A percentile compares a stretch with the other conserved stretches of the same genome.
Conservation (phyloP, 2,888 invertebrate genomes). For the Phorcus lineatus region DNA sequence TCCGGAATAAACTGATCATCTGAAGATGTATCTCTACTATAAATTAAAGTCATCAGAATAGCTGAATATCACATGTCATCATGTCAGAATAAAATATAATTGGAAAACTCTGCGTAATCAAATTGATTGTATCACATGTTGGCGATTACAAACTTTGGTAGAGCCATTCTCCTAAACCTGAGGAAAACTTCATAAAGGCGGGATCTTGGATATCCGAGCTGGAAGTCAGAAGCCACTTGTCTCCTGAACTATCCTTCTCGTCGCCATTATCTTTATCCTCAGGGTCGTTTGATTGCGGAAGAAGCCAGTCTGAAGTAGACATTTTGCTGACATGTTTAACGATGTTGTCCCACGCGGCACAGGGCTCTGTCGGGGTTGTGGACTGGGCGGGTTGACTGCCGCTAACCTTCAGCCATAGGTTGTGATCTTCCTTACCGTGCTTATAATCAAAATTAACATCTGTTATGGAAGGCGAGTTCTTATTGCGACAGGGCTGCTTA, state of each 20-base stretch:
- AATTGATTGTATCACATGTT: neutral
- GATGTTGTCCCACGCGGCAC: slow-evolving; percentile 17
- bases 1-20: too few species aligned
- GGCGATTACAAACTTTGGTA: neutral
- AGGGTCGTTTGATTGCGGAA: neutral
- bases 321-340: slow-evolving; percentile 19
- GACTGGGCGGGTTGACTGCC: neutral
- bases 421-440: neutral
- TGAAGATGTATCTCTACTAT: too few species aligned
- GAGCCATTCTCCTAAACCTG: neutral
- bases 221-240: neutral
- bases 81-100: too few species aligned
- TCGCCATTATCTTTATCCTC: slow-evolving; percentile 11
- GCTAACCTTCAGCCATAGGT: slow-evolving; percentile 22
- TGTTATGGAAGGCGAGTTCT: slow-evolving; percentile 8
- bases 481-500: neutral
- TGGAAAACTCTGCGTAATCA: too few species aligned
- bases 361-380: neutral
- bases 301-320: slow-evolving; percentile 32
- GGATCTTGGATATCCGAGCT: neutral
- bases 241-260: neutral
- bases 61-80: too few species aligned
- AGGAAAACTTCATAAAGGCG: neutral
- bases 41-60: too few species aligned
- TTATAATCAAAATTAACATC: slow-evolving; percentile 21